Conservation (phyloP, 2,797 vertebrate genomes). For the Artibeus lituratus region DNA sequence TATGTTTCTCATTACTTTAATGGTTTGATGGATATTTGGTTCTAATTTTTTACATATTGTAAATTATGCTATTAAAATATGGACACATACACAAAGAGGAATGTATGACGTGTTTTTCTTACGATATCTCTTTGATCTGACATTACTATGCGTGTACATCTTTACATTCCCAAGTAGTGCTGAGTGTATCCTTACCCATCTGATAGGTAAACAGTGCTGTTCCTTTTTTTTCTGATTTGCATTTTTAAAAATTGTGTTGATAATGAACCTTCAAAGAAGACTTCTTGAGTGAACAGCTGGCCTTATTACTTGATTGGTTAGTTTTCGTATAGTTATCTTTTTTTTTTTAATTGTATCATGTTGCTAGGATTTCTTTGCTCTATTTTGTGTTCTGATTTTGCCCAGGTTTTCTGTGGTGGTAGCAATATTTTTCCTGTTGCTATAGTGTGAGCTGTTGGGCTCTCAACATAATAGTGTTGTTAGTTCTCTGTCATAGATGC, state of each 20-base stretch:
- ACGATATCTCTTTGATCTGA: neutral
- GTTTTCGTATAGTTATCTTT: neutral
- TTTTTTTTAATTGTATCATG: neutral
- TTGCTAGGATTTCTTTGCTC: neutral
- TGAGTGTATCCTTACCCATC: neutral
- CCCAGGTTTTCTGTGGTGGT: neutral
- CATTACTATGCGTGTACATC: neutral
- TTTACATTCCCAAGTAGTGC: neutral
- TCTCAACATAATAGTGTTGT: constrained; percentile 1
- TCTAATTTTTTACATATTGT: neutral
- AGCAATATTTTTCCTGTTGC: neutral
- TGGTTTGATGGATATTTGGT: neutral
- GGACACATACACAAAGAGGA: neutral
- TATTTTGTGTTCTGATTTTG: neutral
- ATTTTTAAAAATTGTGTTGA: neutral
- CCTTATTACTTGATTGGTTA: neutral
- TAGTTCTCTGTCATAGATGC: neutral
- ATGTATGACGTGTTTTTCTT: neutral
- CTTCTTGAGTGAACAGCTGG: neutral
- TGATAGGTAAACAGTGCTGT: neutral
- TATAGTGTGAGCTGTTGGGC: neutral
- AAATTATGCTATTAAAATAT: neutral
- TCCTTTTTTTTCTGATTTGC: neutral
- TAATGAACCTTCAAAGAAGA: neutral
- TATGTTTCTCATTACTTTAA: neutral